A percentile compares a stretch with the other conserved stretches of the same genome.
Conservation (phyloP, 2,888 invertebrate genomes). For the Yponomeuta sedellus region DNA sequence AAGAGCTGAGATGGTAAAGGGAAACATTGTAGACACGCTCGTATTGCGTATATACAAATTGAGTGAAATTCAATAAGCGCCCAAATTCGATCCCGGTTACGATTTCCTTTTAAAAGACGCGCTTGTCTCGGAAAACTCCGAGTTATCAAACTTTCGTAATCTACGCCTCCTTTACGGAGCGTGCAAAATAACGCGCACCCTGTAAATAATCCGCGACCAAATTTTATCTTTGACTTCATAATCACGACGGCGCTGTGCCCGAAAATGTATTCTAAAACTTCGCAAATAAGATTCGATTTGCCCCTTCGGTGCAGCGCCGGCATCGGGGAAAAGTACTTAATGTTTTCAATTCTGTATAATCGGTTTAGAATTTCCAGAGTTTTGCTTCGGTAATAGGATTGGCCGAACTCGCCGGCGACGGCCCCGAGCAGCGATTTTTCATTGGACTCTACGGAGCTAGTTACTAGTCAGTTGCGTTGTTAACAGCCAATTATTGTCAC, state of each 20-base stretch:
- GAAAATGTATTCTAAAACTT: slow-evolving; percentile 34
- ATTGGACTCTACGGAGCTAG: slow-evolving; percentile 28
- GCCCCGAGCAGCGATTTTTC: slow-evolving; percentile 46
- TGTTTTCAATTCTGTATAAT: slow-evolving; percentile 76
- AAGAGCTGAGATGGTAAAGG: too few relatives aligned
- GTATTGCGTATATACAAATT: slow-evolving; percentile 16
- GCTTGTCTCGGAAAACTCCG: slow-evolving; percentile 52
- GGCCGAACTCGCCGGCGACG: slow-evolving; percentile 52
- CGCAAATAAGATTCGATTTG: slow-evolving; percentile 51
- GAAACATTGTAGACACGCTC: too few relatives aligned
- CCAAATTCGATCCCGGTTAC: slow-evolving; percentile 40
- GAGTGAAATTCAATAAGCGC: slow-evolving; percentile 36
- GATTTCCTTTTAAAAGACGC: slow-evolving; percentile 38
- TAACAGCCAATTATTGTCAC: too few relatives aligned
- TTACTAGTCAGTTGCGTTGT: too few relatives aligned
- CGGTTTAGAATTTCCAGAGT: slow-evolving; percentile 75
- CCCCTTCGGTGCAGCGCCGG: slow-evolving; percentile 26
- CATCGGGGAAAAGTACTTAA: slow-evolving; percentile 69
- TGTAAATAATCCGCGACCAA: slow-evolving; percentile 65
- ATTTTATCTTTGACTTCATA: slow-evolving; percentile 68
- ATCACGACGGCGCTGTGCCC: slow-evolving; percentile 32
- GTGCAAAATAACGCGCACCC: slow-evolving; percentile 58
- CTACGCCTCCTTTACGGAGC: slow-evolving; percentile 52
- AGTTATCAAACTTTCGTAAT: slow-evolving; percentile 71
- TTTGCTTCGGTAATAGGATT: slow-evolving; percentile 71